Percentiles rank a stretch among this genome's conserved stretches.
These are phyloP conservation scores for Turritopsis dohrnii DNA, from an alignment of 30 jellyfish, hydroid and myxozoan species.

Conservation along the genomic window DNA sequence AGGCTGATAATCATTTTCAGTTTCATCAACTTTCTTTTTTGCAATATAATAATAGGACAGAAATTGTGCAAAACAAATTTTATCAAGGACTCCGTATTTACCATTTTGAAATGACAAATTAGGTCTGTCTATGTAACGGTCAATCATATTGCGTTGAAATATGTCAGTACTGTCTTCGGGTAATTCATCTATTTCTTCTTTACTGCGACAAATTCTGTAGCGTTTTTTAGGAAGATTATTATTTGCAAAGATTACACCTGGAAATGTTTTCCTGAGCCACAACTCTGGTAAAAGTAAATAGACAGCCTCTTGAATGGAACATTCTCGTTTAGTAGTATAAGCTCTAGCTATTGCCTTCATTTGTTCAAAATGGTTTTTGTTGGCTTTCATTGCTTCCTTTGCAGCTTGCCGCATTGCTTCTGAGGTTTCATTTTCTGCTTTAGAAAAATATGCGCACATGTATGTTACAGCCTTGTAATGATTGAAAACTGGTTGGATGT, in stretches of 20 bases:
- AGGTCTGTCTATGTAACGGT: slow-evolving; percentile 9
- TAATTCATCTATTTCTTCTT: not conserved
- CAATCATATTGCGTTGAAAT: slow-evolving; percentile 15
- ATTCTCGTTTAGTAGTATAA: not conserved
- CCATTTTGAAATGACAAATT: not conserved
- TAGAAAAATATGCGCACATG: too few relatives aligned
- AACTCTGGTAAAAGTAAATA: slow-evolving; percentile 2
- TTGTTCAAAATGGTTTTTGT: not conserved
- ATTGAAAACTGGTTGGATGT: too few relatives aligned
- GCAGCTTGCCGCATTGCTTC: slow-evolving; percentile 9
- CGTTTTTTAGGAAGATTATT: not conserved
- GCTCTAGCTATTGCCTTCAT: not conserved
- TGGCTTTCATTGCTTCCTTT: not conserved
- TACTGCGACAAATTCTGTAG: not conserved
- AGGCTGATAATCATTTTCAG: slow-evolving; percentile 12
- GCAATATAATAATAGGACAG: not conserved
- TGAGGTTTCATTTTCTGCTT: slow-evolving; percentile 5
- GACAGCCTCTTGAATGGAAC: slow-evolving; percentile 11
- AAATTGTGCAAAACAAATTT: not conserved
- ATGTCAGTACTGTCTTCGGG: slow-evolving; percentile 7
- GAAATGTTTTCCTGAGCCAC: slow-evolving; percentile 1
- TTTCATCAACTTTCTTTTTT: slow-evolving; percentile 3
- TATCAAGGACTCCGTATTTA: slow-evolving; percentile 6
- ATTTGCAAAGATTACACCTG: slow-evolving; percentile 7
- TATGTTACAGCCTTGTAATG: too few relatives aligned